Evolutionary conservation across 2,888 invertebrate species (phyloP).

Genomic region (Toxonevra muliebris): DNA sequence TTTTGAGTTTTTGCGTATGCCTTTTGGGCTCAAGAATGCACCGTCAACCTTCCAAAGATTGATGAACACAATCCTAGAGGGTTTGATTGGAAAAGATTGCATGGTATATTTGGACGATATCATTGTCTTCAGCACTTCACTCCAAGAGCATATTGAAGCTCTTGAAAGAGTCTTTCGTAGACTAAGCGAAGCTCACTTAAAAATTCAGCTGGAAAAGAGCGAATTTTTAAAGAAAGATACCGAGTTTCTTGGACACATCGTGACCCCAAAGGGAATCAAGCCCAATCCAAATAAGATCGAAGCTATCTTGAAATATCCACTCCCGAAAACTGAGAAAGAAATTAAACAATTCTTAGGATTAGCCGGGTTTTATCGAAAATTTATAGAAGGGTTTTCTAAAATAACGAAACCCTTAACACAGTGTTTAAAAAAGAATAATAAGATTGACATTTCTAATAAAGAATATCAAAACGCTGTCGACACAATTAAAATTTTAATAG

Average conservation of each 20-base stretch:
- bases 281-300: slow-evolving; percentile 17
- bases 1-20: slow-evolving; percentile 5
- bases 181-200: background rate
- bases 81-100: background rate
- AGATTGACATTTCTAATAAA: slow-evolving; percentile 14
- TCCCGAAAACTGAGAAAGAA: slow-evolving; percentile 13
- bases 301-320: slow-evolving; percentile 7
- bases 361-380: slow-evolving; percentile 20
- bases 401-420: slow-evolving; percentile 34
- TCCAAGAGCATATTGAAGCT: slow-evolving; percentile 1
- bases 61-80: slow-evolving; percentile 6
- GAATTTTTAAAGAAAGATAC: background rate
- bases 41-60: slow-evolving; percentile 18
- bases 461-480: slow-evolving; percentile 25
- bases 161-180: background rate
- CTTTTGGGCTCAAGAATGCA: slow-evolving; percentile 8
- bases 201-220: background rate
- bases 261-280: background rate
- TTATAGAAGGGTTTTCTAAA: slow-evolving; percentile 31
- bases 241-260: no score
- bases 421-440: slow-evolving; percentile 32
- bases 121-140: background rate
- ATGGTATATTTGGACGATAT: slow-evolving; percentile 1
- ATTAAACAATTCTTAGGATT: slow-evolving; percentile 17
- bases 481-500: slow-evolving; percentile 30